Percentiles rank a stretch among this genome's conserved stretches.
Evolutionary conservation across 2,113 vertebrate genomes (phyloP).

Genomic region (Pseudorectes ferrugineus): DNA sequence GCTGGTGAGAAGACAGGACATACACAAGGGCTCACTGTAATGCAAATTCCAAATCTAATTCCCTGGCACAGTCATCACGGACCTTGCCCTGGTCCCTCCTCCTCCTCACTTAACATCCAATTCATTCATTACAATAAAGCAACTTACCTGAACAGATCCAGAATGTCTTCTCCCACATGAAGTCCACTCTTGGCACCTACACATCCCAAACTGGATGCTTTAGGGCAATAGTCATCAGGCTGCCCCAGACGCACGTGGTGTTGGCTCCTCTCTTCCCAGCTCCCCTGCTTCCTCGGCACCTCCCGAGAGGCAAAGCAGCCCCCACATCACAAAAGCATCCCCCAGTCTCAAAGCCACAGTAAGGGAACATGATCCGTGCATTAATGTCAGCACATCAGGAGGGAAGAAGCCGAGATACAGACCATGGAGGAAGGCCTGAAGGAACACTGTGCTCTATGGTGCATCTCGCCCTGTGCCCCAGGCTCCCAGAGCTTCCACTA

Average conservation of each 20-base stretch:
- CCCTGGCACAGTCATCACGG: background rate
- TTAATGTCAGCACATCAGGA: background rate
- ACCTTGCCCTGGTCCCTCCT: background rate
- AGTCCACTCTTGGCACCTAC: background rate
- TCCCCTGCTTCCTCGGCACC: background rate
- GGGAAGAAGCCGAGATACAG: background rate
- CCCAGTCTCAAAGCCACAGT: background rate
- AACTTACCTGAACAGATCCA: slow-evolving; percentile 21
- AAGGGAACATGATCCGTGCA: accelerated
- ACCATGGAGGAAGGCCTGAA: background rate
- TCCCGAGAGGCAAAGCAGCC: accelerated
- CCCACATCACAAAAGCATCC: background rate
- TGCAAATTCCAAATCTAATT: background rate
- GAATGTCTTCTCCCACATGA: background rate
- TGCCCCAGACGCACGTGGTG: accelerated
- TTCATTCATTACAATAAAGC: background rate
- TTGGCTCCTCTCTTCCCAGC: background rate
- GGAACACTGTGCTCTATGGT: background rate
- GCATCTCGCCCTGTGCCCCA: accelerated
- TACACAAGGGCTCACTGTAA: background rate
- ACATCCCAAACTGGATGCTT: background rate
- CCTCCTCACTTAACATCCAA: background rate
- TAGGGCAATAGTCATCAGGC: background rate
- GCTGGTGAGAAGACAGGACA: background rate
- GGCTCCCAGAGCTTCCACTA: background rate